Evolutionary conservation across 2,888 invertebrate species (phyloP).

Genomic region (Plagiodera versicolora): DNA sequence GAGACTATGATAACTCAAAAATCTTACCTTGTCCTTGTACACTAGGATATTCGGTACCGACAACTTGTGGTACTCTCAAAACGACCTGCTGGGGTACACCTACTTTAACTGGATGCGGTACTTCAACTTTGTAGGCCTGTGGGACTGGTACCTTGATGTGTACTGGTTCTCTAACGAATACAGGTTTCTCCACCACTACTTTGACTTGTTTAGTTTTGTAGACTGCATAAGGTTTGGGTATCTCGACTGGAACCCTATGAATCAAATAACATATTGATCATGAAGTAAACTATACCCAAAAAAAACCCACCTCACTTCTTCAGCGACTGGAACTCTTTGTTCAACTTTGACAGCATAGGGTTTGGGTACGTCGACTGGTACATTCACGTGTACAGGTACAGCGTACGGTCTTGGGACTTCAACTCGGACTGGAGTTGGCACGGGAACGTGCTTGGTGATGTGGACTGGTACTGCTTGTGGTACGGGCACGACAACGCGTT

Average conservation of each 20-base stretch:
- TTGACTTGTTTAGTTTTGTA: slow-evolving; percentile 36
- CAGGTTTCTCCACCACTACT: slow-evolving; percentile 40
- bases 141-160: slow-evolving; percentile 39
- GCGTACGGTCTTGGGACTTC: slow-evolving; percentile 33
- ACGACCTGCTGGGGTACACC: slow-evolving; percentile 37
- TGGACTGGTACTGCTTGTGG: slow-evolving; percentile 33
- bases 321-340: slow-evolving; percentile 38
- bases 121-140: slow-evolving; percentile 37
- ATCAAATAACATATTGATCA: neutral
- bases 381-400: slow-evolving; percentile 37
- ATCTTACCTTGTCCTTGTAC: neutral
- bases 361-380: slow-evolving; percentile 43
- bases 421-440: slow-evolving; percentile 40
- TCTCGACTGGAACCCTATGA: slow-evolving; percentile 34
- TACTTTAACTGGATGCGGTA: slow-evolving; percentile 39
- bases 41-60: slow-evolving; percentile 3
- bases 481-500: slow-evolving; percentile 27
- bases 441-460: slow-evolving; percentile 26
- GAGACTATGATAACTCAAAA: too few relatives aligned
- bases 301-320: slow-evolving; percentile 21
- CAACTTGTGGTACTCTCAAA: slow-evolving; percentile 22
- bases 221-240: slow-evolving; percentile 47
- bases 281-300: too few relatives aligned
- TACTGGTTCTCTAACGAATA: slow-evolving; percentile 40
- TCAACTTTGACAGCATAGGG: slow-evolving; percentile 40